Evolutionary conservation across 30 jellyfish, hydroid and myxozoan genomes (phyloP).

Genomic region (Aurelia coerulea): DNA sequence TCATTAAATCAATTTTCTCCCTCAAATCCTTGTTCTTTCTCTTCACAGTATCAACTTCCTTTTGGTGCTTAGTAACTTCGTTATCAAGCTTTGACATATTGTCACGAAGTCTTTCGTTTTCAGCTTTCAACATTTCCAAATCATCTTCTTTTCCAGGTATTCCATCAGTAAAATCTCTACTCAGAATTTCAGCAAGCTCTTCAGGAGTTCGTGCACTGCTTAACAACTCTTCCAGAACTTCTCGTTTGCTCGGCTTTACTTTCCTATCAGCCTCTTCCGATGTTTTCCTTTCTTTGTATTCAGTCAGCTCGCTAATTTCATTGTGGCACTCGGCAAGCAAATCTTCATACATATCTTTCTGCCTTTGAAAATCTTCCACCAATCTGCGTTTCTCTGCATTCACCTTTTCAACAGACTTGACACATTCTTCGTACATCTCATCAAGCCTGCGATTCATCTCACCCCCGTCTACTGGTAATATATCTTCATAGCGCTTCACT

Average conservation of each 20-base stretch:
- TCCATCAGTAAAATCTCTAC: slow-evolving; percentile 34
- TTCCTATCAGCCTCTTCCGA: background rate
- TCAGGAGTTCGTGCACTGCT: slow-evolving; percentile 31
- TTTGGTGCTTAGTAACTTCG: slow-evolving; percentile 18
- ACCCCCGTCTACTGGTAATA: slow-evolving; percentile 25
- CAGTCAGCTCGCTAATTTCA: slow-evolving; percentile 15
- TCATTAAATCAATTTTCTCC: slow-evolving; percentile 34
- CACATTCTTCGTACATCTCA: slow-evolving; percentile 59
- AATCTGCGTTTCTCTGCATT: slow-evolving; percentile 35
- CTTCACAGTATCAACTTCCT: slow-evolving; percentile 28
- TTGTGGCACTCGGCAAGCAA: slow-evolving; percentile 50
- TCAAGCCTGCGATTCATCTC: slow-evolving; percentile 61
- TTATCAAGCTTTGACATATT: slow-evolving; percentile 35
- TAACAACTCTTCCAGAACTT: slow-evolving; percentile 34
- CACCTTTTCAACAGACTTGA: slow-evolving; percentile 25
- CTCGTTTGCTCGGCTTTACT: slow-evolving; percentile 7
- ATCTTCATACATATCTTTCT: slow-evolving; percentile 31
- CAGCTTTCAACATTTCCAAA: slow-evolving; percentile 9
- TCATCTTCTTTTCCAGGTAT: background rate
- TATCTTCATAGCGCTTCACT: slow-evolving; percentile 28
- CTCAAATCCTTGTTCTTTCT: slow-evolving; percentile 54
- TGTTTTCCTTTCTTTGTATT: slow-evolving; percentile 1
- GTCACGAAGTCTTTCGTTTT: slow-evolving; percentile 42
- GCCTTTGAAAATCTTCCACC: slow-evolving; percentile 38
- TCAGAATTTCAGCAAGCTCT: slow-evolving; percentile 39